Evolutionary conservation across 2,113 vertebrate genomes (phyloP).

Genomic region (Notothenia coriiceps): DNA sequence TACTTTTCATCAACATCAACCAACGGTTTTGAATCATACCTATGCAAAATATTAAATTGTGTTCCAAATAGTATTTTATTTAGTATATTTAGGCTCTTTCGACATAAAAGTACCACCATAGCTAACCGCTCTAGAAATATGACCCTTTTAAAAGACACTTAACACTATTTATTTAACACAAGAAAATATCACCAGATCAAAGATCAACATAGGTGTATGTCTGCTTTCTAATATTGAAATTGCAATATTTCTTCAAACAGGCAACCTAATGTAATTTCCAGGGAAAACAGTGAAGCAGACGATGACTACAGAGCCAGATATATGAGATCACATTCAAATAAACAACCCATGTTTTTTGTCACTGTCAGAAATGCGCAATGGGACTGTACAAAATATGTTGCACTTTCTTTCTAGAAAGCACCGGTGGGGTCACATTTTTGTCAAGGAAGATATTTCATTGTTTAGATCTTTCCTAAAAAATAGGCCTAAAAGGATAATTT

Average conservation of each 20-base stretch:
- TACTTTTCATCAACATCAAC: too few relatives aligned
- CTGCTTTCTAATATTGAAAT: slow-evolving; percentile 7
- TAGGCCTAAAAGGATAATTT: background rate
- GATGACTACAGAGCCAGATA: slow-evolving; percentile 34
- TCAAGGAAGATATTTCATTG: background rate
- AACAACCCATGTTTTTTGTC: slow-evolving; percentile 28
- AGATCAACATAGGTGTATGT: background rate
- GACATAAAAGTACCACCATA: background rate
- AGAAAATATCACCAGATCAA: too few relatives aligned
- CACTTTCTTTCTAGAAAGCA: slow-evolving; percentile 14
- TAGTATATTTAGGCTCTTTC: background rate
- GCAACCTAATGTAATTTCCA: slow-evolving; percentile 28
- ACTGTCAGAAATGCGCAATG: slow-evolving; percentile 31
- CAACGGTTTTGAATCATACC: too few relatives aligned
- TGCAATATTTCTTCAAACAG: slow-evolving; percentile 9
- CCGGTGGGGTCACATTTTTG: background rate
- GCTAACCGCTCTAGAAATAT: too few relatives aligned
- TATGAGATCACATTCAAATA: slow-evolving; percentile 39
- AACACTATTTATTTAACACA: too few relatives aligned
- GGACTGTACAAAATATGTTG: slow-evolving; percentile 16
- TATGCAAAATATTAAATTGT: background rate
- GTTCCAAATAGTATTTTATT: background rate
- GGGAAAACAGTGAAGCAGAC: background rate
- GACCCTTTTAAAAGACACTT: too few relatives aligned
- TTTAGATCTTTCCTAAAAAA: slow-evolving; percentile 16